Conservation (phyloP, 2,797 vertebrate genomes). For the Chaetodon trifasciatus region DNA sequence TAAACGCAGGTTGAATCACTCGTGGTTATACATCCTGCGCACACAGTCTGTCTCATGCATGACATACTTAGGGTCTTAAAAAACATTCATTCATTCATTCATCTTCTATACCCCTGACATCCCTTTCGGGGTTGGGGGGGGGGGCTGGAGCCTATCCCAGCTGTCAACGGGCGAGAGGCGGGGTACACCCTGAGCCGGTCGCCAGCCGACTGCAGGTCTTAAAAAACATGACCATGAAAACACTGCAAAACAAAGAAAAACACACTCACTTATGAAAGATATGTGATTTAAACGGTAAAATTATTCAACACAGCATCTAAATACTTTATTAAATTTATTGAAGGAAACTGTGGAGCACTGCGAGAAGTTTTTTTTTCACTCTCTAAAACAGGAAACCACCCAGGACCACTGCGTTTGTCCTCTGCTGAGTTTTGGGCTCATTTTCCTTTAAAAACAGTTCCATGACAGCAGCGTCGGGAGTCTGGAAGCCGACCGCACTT, state of each 20-base stretch:
- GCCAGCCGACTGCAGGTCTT: too few relatives aligned
- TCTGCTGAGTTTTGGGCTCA: conserved; percentile 7
- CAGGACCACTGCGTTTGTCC: conserved; percentile 8
- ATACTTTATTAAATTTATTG: neutral
- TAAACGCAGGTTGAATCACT: neutral
- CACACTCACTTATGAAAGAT: neutral
- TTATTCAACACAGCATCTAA: neutral
- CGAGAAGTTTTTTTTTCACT: neutral
- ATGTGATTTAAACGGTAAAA: neutral
- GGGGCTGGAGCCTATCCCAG: too few relatives aligned
- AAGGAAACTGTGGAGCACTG: neutral
- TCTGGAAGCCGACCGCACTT: conserved; percentile 30
- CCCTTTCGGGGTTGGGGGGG: too few relatives aligned
- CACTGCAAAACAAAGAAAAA: neutral
- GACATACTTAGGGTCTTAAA: neutral
- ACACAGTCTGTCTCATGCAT: neutral
- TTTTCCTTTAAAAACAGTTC: conserved; percentile 34
- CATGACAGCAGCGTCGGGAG: conserved; percentile 35
- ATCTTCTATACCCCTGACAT: too few relatives aligned
- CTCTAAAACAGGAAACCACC: conserved; percentile 35
- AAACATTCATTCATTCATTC: too few relatives aligned
- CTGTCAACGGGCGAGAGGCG: too few relatives aligned
- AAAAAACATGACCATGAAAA: neutral
- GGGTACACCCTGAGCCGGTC: too few relatives aligned
- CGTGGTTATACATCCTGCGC: neutral